A percentile compares a stretch with the other conserved stretches of the same genome.
phyloP scores from a whole-genome alignment of 2,888 invertebrate genomes.

The Aleiodes testaceus region DNA sequence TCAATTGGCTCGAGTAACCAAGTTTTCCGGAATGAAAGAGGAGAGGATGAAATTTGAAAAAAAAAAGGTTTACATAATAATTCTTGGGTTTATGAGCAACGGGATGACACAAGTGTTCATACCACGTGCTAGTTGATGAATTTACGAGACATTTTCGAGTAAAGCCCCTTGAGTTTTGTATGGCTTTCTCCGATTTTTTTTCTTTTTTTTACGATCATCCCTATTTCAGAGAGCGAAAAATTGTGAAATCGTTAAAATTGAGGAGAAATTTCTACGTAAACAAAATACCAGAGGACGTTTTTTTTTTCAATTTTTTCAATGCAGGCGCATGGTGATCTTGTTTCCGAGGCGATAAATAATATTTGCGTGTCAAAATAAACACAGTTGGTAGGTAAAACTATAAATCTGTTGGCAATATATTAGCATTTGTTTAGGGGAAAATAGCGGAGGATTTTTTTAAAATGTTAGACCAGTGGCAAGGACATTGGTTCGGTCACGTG shows the following conservation, averaged over 20 bases:
- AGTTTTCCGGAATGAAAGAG: not conserved
- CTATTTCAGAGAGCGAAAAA: conserved; percentile 15
- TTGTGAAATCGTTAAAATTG: conserved; percentile 30
- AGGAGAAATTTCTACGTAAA: conserved; percentile 14
- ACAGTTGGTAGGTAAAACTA: conserved; percentile 17
- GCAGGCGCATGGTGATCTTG: conserved; percentile 34
- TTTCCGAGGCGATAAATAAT: conserved; percentile 58
- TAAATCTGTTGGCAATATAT: conserved; percentile 50
- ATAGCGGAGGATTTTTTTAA: conserved; percentile 44
- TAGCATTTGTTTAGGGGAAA: conserved; percentile 42
- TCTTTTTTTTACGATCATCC: conserved; percentile 29
- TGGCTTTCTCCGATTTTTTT: conserved; percentile 21
- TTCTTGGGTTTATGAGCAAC: conserved; percentile 25
- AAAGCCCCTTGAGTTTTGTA: conserved; percentile 10
- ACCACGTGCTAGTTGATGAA: conserved; percentile 23
- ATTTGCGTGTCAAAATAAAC: conserved; percentile 64
- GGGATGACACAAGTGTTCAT: not conserved
- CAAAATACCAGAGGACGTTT: conserved; percentile 3
- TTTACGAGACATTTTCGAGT: conserved; percentile 36
- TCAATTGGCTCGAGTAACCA: too few species aligned
- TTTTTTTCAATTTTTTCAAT: not conserved
- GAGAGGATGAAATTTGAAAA: not conserved
- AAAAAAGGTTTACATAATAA: conserved; percentile 30
- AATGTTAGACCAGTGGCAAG: conserved; percentile 36
- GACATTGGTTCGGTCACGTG: conserved; percentile 37